A percentile compares a stretch with the other conserved stretches of the same genome.
These are phyloP conservation scores for Gonatopus flavifemur DNA, from an alignment of 1,140 invertebrate species.

Conservation along the genomic window DNA sequence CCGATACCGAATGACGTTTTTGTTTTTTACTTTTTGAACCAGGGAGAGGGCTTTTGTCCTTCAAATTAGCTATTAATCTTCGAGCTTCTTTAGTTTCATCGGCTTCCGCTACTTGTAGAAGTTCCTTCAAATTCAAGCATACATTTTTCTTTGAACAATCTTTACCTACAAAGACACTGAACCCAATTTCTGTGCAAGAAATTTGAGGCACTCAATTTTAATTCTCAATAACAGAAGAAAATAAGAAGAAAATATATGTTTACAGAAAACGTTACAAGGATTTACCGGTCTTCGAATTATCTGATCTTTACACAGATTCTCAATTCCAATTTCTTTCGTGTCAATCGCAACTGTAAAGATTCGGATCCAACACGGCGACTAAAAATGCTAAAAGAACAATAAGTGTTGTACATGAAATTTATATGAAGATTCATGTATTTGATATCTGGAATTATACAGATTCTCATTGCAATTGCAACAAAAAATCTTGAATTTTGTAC, in stretches of 20 bases:
- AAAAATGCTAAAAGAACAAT: too few species aligned
- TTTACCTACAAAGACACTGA: background rate
- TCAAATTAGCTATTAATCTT: slow-evolving; percentile 46
- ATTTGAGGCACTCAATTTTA: background rate
- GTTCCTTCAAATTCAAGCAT: slow-evolving; percentile 52
- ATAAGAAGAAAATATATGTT: background rate
- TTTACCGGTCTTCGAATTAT: too few species aligned
- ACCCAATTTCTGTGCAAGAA: background rate
- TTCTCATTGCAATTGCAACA: too few species aligned
- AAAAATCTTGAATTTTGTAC: too few species aligned
- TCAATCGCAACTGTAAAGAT: too few species aligned
- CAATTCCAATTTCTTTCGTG: too few species aligned
- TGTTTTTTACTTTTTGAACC: slow-evolving; percentile 50
- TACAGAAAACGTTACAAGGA: background rate
- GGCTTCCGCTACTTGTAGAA: slow-evolving; percentile 64
- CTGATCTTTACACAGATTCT: too few species aligned
- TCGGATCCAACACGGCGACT: too few species aligned
- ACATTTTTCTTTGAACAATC: background rate
- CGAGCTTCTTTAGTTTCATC: slow-evolving; percentile 57
- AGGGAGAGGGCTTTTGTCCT: slow-evolving; percentile 46
- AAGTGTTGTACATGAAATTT: too few species aligned
- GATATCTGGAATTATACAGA: too few species aligned
- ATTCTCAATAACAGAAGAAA: background rate
- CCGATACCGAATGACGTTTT: slow-evolving; percentile 58
- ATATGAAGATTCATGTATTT: too few species aligned